A percentile compares a stretch with the other conserved stretches of the same genome.
Conservation (phyloP, 2,797 vertebrate species). For the Lithobates sylvaticus region DNA sequence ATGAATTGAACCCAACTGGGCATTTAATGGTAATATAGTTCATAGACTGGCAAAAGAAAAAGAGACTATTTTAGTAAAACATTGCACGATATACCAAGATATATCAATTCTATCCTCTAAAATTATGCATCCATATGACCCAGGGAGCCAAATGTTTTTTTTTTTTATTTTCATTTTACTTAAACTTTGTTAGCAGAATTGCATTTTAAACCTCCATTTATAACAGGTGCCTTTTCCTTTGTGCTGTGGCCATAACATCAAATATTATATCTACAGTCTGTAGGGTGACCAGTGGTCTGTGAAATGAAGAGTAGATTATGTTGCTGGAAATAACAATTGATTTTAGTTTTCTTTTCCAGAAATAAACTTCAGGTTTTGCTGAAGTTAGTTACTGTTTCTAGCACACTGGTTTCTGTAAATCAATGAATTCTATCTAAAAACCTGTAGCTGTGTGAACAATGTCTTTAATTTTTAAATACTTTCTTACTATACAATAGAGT, state of each 20-base stretch:
- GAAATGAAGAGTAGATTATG: slow-evolving; percentile 55
- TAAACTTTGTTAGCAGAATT: too few species aligned
- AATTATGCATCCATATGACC: too few species aligned
- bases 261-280: slow-evolving; percentile 33
- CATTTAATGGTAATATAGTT: too few species aligned
- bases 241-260: slow-evolving; percentile 28
- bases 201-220: not conserved
- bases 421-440: slow-evolving; percentile 45
- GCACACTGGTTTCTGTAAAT: slow-evolving; percentile 33
- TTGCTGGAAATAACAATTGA: slow-evolving; percentile 60
- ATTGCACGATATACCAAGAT: too few species aligned
- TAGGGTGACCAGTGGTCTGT: slow-evolving; percentile 42
- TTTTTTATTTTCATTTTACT: too few species aligned
- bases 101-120: too few species aligned
- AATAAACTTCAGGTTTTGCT: slow-evolving; percentile 42
- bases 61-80: too few species aligned
- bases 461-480: slow-evolving; percentile 29
- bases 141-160: too few species aligned
- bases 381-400: slow-evolving; percentile 37
- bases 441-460: slow-evolving; percentile 26
- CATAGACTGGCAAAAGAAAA: too few species aligned
- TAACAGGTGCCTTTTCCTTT: slow-evolving; percentile 12
- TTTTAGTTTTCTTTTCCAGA: slow-evolving; percentile 46
- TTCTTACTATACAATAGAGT: not conserved
- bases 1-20: too few species aligned